Evolutionary conservation across 2,113 vertebrate genomes (phyloP).

Genomic region (Mus spicilegus): DNA sequence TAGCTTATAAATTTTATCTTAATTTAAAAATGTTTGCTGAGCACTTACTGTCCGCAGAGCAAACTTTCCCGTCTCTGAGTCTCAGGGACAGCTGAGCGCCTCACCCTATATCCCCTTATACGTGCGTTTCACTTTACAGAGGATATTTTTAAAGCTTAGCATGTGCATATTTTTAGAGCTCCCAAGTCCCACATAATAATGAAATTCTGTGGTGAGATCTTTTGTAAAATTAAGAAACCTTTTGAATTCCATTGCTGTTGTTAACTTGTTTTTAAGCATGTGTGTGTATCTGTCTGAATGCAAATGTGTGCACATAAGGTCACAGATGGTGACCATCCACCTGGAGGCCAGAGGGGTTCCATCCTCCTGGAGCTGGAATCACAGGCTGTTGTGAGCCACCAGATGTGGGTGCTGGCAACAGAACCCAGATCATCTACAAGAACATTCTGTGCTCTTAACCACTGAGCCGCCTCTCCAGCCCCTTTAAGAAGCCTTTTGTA

Average conservation of each 20-base stretch:
- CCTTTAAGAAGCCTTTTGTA: background rate
- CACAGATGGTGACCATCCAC: background rate
- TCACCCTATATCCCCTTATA: background rate
- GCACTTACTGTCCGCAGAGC: background rate
- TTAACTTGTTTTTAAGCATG: background rate
- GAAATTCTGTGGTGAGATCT: constrained; percentile 36
- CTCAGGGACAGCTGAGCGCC: background rate
- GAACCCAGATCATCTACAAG: background rate
- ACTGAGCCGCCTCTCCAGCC: background rate
- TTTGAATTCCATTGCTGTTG: background rate
- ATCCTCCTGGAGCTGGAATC: background rate
- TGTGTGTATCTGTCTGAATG: background rate
- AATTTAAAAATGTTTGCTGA: background rate
- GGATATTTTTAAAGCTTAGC: constrained; percentile 10
- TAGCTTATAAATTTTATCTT: constrained; percentile 34
- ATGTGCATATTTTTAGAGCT: background rate
- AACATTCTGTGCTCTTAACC: background rate
- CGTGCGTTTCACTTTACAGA: background rate
- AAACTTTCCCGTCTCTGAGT: constrained; percentile 4
- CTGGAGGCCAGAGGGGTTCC: no score
- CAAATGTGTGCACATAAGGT: background rate
- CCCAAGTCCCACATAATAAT: constrained; percentile 28
- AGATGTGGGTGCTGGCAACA: background rate
- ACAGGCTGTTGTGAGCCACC: background rate
- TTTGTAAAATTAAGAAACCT: constrained; percentile 43